phyloP scores from a whole-genome alignment of 2,888 invertebrate species.

The Gastrophysa polygoni region DNA sequence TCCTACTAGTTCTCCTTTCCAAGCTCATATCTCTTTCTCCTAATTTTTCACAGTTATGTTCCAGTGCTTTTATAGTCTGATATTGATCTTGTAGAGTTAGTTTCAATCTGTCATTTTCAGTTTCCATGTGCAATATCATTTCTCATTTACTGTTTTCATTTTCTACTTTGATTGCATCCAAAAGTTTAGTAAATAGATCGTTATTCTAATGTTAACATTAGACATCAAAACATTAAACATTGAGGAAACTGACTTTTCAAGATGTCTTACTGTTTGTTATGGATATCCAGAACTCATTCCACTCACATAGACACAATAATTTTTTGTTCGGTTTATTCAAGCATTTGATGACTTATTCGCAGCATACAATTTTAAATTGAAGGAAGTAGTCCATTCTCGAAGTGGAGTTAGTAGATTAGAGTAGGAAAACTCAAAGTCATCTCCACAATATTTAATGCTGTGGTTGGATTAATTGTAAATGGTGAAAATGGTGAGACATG shows the following conservation, averaged over 20 bases:
- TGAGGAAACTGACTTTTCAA: not conserved
- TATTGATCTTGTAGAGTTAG: not conserved
- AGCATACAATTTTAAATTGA: no score
- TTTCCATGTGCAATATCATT: constrained; percentile 5
- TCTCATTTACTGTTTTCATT: not conserved
- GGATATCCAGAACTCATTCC: not conserved
- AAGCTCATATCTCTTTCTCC: not conserved
- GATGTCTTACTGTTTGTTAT: constrained; percentile 3
- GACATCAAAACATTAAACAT: no score
- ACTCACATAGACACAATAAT: not conserved
- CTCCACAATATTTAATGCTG: no score
- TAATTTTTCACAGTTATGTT: constrained; percentile 10
- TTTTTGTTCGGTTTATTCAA: not conserved
- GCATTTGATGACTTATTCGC: not conserved
- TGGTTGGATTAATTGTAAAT: no score
- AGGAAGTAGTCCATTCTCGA: no score
- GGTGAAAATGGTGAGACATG: no score
- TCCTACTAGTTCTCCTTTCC: no score
- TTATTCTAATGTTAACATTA: not conserved
- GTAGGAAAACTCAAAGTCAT: no score
- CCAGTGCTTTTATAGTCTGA: constrained; percentile 3
- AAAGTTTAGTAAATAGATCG: no score
- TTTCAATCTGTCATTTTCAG: not conserved
- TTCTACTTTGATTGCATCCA: no score
- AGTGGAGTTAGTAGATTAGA: no score